Percentiles rank a stretch among this genome's conserved stretches.
These are phyloP conservation scores for Diarsia mendica DNA, from an alignment of 2,888 invertebrate species.

Conservation along the genomic window DNA sequence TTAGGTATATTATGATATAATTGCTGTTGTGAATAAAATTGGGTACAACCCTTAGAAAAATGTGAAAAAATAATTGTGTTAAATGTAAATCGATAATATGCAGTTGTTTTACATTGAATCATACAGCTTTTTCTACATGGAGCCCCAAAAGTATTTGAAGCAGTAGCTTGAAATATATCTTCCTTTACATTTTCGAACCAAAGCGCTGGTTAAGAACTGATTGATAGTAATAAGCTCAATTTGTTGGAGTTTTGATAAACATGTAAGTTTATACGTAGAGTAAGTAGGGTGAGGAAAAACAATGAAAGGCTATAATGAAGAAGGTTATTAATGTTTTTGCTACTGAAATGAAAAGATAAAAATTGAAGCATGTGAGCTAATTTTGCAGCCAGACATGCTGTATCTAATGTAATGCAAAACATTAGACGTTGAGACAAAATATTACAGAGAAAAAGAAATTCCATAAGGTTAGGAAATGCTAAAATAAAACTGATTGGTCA, in stretches of 20 bases:
- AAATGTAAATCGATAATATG: conserved; percentile 11
- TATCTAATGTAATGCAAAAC: not conserved
- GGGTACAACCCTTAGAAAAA: conserved; percentile 25
- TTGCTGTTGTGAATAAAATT: conserved; percentile 41
- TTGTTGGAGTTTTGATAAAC: conserved; percentile 22
- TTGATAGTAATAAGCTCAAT: conserved; percentile 20
- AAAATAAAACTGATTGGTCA: not conserved
- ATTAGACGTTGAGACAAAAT: not conserved
- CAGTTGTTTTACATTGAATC: conserved; percentile 5
- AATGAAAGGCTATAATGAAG: not conserved
- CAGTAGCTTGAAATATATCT: conserved; percentile 12
- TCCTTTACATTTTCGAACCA: conserved; percentile 22
- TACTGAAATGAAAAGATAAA: not conserved
- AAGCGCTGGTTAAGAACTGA: conserved; percentile 52
- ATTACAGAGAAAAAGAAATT: not conserved
- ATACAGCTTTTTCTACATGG: not conserved
- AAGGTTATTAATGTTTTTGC: not conserved
- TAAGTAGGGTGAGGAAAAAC: not conserved
- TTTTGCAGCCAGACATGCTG: not conserved
- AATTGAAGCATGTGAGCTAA: not conserved
- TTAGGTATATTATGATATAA: conserved; percentile 19
- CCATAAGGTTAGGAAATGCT: not conserved
- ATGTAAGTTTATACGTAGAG: not conserved
- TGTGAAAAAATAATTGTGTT: conserved; percentile 26
- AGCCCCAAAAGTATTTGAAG: conserved; percentile 9